phyloP scores from a whole-genome alignment of 2,888 invertebrate genomes.

The Tetrapedia diversipes region DNA sequence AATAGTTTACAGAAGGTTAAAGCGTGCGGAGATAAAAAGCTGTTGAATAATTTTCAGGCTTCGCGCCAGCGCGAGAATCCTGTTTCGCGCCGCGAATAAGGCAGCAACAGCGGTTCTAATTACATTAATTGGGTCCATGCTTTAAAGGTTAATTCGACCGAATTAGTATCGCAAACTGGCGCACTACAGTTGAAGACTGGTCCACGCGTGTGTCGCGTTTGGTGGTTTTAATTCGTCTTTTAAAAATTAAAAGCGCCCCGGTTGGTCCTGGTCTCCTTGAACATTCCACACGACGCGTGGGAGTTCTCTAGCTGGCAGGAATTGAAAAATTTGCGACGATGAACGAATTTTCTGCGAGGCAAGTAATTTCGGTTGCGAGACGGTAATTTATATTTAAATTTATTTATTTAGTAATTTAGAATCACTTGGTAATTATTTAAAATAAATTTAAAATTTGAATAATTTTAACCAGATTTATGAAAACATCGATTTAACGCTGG shows the following conservation, averaged over 20 bases:
- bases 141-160: constrained; percentile 1
- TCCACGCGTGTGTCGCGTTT: background rate
- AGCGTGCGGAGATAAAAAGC: background rate
- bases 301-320: background rate
- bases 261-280: background rate
- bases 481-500: too few species aligned
- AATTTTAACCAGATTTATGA: too few species aligned
- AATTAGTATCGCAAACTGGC: background rate
- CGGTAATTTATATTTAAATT: too few species aligned
- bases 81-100: background rate
- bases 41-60: background rate
- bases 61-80: background rate
- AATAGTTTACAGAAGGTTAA: background rate
- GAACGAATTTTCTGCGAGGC: background rate
- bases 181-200: background rate
- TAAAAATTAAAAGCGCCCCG: background rate
- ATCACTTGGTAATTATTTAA: too few species aligned
- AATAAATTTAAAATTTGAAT: too few species aligned
- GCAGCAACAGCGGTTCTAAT: constrained; percentile 1
- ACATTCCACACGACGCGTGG: background rate
- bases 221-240: background rate
- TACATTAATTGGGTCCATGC: constrained; percentile 1
- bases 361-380: background rate
- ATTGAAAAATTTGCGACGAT: constrained; percentile 15
- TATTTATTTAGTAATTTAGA: too few species aligned